Evolutionary conservation across 1,140 invertebrate species (phyloP).

Genomic region (Drosophila melanica): DNA sequence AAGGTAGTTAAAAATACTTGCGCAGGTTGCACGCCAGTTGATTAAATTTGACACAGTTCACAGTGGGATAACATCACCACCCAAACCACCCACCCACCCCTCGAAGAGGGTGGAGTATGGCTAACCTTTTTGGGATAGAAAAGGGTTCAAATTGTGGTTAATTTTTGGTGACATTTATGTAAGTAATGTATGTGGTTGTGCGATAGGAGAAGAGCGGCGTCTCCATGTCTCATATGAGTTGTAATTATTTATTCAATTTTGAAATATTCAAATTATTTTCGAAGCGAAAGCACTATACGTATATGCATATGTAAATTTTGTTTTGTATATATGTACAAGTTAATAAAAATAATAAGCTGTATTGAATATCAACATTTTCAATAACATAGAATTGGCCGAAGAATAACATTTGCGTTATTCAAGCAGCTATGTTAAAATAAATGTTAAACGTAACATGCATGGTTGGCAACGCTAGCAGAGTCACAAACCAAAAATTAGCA

Average conservation of each 20-base stretch:
- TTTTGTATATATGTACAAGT: background rate
- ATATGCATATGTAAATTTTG: background rate
- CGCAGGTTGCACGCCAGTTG: slow-evolving; percentile 60
- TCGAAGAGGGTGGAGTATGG: background rate
- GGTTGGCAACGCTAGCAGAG: slow-evolving; percentile 27
- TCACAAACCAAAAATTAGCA: background rate
- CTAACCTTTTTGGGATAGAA: slow-evolving; percentile 44
- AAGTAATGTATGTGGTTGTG: slow-evolving; percentile 8
- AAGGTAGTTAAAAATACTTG: slow-evolving; percentile 33
- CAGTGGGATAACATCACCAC: too few species aligned
- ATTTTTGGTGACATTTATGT: slow-evolving; percentile 65
- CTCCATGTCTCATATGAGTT: background rate
- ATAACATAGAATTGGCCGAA: too few species aligned
- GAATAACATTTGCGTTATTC: background rate
- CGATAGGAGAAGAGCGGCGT: slow-evolving; percentile 3
- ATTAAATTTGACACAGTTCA: slow-evolving; percentile 80
- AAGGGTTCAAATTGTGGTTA: slow-evolving; percentile 63
- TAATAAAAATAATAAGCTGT: too few species aligned
- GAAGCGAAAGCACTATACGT: too few species aligned
- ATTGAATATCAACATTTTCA: too few species aligned
- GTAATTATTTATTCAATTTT: background rate
- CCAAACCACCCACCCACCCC: slow-evolving; percentile 8
- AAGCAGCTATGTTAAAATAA: background rate
- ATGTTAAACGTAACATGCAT: background rate
- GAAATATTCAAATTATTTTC: too few species aligned